Conservation (phyloP, 2,113 vertebrate species). For the Oncorhynchus gorbuscha region DNA sequence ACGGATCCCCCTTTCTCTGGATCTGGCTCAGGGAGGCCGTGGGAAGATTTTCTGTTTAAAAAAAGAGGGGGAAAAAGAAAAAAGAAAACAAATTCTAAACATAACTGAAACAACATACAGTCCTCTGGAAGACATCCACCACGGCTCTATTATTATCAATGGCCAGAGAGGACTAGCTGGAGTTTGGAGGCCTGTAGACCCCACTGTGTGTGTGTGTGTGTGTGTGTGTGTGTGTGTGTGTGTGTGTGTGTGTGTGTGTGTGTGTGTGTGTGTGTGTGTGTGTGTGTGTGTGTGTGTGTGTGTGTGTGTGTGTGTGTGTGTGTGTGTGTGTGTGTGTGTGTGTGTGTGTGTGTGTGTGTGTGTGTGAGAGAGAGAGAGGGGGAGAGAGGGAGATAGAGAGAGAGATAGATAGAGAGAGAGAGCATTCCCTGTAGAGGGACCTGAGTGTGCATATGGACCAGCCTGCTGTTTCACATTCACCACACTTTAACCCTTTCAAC, state of each 20-base stretch:
- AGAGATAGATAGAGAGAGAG: fast-evolving
- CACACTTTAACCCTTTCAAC: background rate
- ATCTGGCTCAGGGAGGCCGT: constrained; percentile 54
- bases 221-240: background rate
- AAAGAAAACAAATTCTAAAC: constrained; percentile 34
- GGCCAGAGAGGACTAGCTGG: background rate
- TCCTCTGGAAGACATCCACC: constrained; percentile 9
- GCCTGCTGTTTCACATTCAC: background rate
- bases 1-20: constrained; percentile 32
- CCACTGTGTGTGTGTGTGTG: background rate
- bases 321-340: background rate
- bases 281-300: background rate
- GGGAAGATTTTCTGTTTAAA: constrained; percentile 52
- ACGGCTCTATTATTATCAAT: constrained; percentile 29
- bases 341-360: too few relatives aligned
- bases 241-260: background rate
- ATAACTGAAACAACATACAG: constrained; percentile 1
- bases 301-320: background rate
- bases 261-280: background rate
- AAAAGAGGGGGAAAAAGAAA: constrained; percentile 26
- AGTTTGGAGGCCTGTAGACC: background rate
- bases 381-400: too few relatives aligned
- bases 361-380: too few relatives aligned
- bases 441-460: background rate
- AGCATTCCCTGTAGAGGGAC: too few relatives aligned